Conservation (phyloP, 2,888 invertebrate genomes). For the Lithophane leautieri region DNA sequence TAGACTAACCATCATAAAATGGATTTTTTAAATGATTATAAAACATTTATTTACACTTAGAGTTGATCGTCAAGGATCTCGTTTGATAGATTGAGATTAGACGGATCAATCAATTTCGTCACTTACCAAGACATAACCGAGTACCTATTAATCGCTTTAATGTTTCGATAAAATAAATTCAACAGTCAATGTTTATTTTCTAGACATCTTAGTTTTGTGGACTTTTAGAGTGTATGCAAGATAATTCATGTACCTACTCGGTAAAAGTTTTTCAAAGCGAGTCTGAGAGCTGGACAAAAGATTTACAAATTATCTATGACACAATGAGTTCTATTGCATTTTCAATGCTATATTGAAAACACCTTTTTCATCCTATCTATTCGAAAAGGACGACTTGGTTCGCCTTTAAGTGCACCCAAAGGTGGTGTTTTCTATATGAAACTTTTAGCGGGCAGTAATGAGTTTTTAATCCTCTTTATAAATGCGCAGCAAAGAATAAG, state of each 20-base stretch:
- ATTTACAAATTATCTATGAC: background rate
- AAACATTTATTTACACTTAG: background rate
- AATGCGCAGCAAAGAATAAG: too few species aligned
- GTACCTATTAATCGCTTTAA: background rate
- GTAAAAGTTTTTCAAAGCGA: too few species aligned
- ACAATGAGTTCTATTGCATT: background rate
- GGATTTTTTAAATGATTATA: background rate
- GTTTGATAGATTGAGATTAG: slow-evolving; percentile 22
- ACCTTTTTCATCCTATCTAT: too few species aligned
- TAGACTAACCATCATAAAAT: background rate
- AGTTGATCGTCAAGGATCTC: background rate
- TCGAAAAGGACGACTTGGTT: too few species aligned
- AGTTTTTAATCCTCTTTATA: too few species aligned
- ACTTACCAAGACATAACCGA: background rate
- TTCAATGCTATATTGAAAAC: background rate
- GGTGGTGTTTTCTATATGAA: too few species aligned
- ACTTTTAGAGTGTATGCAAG: background rate
- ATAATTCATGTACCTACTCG: background rate
- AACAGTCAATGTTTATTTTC: background rate
- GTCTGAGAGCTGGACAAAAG: background rate
- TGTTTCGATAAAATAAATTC: background rate
- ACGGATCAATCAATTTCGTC: slow-evolving; percentile 21
- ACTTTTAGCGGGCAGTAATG: too few species aligned
- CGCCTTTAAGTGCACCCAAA: too few species aligned
- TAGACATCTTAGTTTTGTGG: background rate